phyloP scores from a whole-genome alignment of 2,113 vertebrate genomes.

The Alethe castanea region DNA sequence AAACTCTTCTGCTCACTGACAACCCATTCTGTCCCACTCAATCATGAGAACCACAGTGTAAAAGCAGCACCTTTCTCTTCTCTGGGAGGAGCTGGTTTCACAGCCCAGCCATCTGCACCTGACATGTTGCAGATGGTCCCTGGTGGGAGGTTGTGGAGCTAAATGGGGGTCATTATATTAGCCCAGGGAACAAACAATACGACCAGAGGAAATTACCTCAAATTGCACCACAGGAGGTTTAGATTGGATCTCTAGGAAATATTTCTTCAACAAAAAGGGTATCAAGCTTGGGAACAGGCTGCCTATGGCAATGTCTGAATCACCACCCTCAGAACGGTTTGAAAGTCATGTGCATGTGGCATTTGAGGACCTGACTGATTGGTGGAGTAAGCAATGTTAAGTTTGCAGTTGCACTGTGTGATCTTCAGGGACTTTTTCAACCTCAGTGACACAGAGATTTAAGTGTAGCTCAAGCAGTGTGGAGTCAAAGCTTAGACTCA shows the following conservation, averaged over 20 bases:
- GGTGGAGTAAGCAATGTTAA: background rate
- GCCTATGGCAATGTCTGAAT: background rate
- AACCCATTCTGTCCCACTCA: background rate
- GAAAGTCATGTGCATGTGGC: background rate
- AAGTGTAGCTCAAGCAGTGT: background rate
- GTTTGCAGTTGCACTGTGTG: background rate
- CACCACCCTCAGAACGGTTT: background rate
- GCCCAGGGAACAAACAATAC: background rate
- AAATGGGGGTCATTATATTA: background rate
- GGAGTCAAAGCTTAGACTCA: background rate
- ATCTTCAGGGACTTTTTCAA: background rate
- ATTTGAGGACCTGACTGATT: too few species aligned
- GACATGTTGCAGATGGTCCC: background rate
- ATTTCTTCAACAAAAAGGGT: background rate
- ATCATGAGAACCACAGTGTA: background rate
- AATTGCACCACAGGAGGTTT: rapidly evolving
- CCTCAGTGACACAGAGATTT: background rate
- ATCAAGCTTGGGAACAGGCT: background rate
- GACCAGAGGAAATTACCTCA: background rate
- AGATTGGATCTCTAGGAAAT: background rate
- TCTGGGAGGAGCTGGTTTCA: background rate
- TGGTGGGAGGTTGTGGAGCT: background rate
- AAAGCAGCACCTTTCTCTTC: background rate
- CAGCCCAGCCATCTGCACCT: background rate
- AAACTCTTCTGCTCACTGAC: background rate